Conservation (phyloP, 2,888 invertebrate species). For the Bombylius major region DNA sequence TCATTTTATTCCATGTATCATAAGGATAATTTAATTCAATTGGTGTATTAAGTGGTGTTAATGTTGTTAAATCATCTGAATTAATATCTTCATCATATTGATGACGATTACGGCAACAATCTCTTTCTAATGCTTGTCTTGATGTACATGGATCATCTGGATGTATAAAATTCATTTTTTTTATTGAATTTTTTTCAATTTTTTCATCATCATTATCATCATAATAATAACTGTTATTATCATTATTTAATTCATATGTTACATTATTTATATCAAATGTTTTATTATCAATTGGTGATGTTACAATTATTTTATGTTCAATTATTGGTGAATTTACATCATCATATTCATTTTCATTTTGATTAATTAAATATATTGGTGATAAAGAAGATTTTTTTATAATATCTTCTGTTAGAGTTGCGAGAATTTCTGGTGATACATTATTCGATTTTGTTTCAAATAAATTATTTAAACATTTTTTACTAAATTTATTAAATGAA, state of each 20-base stretch:
- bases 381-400: no score
- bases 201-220: neutral
- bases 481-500: neutral
- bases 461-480: neutral
- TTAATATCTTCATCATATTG: slow-evolving; percentile 11
- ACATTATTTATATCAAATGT: slow-evolving; percentile 12
- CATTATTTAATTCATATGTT: slow-evolving; percentile 8
- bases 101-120: neutral
- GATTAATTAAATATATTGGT: no score
- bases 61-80: slow-evolving; percentile 17
- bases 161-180: slow-evolving; percentile 1
- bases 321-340: neutral
- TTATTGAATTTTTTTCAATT: neutral
- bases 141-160: slow-evolving; percentile 14
- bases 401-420: no score
- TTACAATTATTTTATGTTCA: neutral
- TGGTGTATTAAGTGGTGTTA: slow-evolving; percentile 20
- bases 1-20: slow-evolving; percentile 17
- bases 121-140: slow-evolving; percentile 14
- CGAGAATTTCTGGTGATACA: neutral
- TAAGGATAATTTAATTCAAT: slow-evolving; percentile 17
- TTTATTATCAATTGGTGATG: slow-evolving; percentile 3
- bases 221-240: no score
- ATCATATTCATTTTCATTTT: neutral
- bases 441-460: neutral